Evolutionary conservation across 2,797 vertebrate species (phyloP), one percentile per base, ranked within the genome.

Genomic region (Acrossocheilus fasciatus): DNA sequence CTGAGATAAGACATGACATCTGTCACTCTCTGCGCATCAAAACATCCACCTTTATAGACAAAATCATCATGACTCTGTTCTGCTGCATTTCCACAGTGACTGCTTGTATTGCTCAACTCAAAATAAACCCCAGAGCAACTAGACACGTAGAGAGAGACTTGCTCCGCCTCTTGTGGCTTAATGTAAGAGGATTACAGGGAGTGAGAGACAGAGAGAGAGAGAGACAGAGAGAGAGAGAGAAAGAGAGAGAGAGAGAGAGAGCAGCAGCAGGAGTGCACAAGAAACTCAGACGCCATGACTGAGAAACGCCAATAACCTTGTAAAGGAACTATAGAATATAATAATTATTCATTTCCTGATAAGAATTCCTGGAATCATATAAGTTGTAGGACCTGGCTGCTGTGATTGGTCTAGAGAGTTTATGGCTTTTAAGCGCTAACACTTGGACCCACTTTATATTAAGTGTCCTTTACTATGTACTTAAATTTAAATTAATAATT

Each of bases 141-240:
- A 91, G 45, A 64, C 88, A 88, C 87, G 91, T 90, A 87, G 57
- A 14, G 77, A 77, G 59, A 87, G 89, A 82, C 90, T 91, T 36
- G 93, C 94, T 91, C 95, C 95, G 92, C 95, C 95, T 91, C 93
- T 89, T 87, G 80, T 87, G 91, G 92, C 92, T 83, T 89, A 88
- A 86, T 93, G 90, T 93, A 92, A 93, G 91, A 88, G 93, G 94
- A 96, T 96, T 96, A 95, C 20, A 45, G 89, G 88, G 85, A 91
- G 89, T 87, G 89, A 92, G 34, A 52, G 43, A n/a, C 7, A n/a
- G 17, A 30, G 17, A 14, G 52, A n/a, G n/a, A n/a, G n/a, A n/a
- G n/a, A n/a, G n/a, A n/a, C n/a, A n/a, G n/a, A n/a, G n/a, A n/a
- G n/a, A 23, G 20, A 17, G n/a, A 78, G 30, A 14, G 75, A 77